Conservation (phyloP, 2,797 vertebrate species). For the Pseudomugil gertrudae region DNA sequence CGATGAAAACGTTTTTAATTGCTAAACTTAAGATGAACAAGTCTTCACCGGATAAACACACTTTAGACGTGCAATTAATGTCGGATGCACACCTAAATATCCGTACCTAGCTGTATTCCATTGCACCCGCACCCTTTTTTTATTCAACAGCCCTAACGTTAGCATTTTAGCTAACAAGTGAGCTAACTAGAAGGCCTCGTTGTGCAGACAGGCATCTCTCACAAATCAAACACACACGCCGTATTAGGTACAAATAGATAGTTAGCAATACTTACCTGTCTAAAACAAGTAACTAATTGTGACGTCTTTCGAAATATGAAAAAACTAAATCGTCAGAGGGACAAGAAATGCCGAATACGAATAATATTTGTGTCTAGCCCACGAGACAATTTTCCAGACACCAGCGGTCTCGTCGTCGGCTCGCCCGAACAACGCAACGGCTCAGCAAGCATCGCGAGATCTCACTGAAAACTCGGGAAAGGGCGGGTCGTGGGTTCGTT, state of each 20-base stretch:
- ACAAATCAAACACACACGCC: slow-evolving; percentile 56
- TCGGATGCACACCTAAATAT: background rate
- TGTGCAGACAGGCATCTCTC: slow-evolving; percentile 61
- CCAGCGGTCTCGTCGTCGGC: slow-evolving; percentile 75
- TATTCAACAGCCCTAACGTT: background rate
- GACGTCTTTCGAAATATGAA: slow-evolving; percentile 26
- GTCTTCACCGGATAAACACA: fast-evolving
- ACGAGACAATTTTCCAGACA: slow-evolving; percentile 81
- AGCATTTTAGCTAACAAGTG: slow-evolving; percentile 42
- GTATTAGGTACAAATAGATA: slow-evolving; percentile 46
- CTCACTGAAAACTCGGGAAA: slow-evolving; percentile 1
- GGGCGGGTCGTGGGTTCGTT: slow-evolving; percentile 21
- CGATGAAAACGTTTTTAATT: slow-evolving; percentile 3
- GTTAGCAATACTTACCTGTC: slow-evolving; percentile 73
- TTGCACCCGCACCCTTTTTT: fast-evolving
- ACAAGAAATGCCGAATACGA: slow-evolving; percentile 40
- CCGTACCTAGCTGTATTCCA: fast-evolving
- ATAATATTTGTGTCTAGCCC: slow-evolving; percentile 63
- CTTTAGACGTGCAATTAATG: fast-evolving
- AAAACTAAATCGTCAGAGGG: slow-evolving; percentile 20
- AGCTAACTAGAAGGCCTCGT: slow-evolving; percentile 71
- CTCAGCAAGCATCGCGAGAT: slow-evolving; percentile 69
- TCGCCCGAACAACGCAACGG: slow-evolving; percentile 82
- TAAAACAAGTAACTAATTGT: slow-evolving; percentile 48
- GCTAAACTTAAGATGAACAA: background rate